Evolutionary conservation across 2,113 vertebrate species (phyloP).

Genomic region (Scartelaos histophorus): DNA sequence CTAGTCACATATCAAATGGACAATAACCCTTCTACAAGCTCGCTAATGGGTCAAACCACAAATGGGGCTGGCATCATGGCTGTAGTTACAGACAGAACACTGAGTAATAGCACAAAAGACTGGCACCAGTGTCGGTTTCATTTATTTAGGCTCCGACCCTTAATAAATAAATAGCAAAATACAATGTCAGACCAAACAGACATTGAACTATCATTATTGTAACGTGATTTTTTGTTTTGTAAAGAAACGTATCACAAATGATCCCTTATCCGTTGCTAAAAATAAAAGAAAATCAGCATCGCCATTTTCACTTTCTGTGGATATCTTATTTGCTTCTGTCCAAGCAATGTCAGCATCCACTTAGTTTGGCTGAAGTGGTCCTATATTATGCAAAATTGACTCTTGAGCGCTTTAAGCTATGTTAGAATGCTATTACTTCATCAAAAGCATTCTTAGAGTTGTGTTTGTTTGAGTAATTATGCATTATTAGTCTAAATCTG

Average conservation of each 20-base stretch:
- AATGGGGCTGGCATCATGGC: neutral
- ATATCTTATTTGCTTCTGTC: too few species aligned
- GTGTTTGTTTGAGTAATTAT: too few species aligned
- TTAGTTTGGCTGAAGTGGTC: neutral
- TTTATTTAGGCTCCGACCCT: slow-evolving; percentile 46
- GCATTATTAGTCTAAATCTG: too few species aligned
- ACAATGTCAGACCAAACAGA: slow-evolving; percentile 23
- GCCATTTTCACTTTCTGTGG: too few species aligned
- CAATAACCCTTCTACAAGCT: neutral
- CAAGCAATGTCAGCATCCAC: neutral
- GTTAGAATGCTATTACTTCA: too few species aligned
- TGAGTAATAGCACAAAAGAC: slow-evolving; percentile 8
- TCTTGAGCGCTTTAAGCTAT: too few species aligned
- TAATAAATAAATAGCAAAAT: slow-evolving; percentile 66
- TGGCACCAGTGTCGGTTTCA: slow-evolving; percentile 8
- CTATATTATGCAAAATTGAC: too few species aligned
- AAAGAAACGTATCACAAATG: too few species aligned
- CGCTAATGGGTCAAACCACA: neutral
- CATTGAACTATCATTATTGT: neutral
- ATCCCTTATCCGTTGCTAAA: too few species aligned
- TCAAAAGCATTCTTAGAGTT: too few species aligned
- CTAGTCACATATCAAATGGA: slow-evolving; percentile 13
- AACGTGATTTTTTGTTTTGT: neutral
- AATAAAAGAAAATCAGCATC: too few species aligned
- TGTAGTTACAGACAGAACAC: neutral